A percentile compares a stretch with the other conserved stretches of the same genome.
Conservation (phyloP, 1,140 invertebrate species). For the Pseudoatta argentina region DNA sequence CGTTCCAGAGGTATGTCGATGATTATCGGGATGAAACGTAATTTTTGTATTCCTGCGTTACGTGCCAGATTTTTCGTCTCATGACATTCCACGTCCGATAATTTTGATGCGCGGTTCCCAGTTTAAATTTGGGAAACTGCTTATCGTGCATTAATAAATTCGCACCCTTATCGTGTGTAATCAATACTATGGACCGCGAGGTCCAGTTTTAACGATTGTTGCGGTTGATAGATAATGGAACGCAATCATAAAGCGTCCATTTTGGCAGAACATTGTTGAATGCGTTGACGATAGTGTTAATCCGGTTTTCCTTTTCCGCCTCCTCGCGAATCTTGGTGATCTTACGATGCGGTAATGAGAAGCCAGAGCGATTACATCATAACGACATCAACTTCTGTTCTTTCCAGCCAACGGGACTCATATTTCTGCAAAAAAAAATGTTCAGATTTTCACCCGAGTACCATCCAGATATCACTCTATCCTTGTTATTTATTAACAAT, state of each 20-base stretch:
- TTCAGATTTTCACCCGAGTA: too few species aligned
- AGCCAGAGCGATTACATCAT: slow-evolving; percentile 1
- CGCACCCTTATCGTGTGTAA: background rate
- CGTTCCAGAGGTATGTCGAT: slow-evolving; percentile 59
- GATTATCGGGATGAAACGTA: slow-evolving; percentile 75
- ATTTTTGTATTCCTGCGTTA: slow-evolving; percentile 68
- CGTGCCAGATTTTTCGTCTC: slow-evolving; percentile 59
- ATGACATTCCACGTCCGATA: slow-evolving; percentile 59
- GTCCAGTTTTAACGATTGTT: slow-evolving; percentile 14
- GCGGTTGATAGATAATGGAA: background rate
- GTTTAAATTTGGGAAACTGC: slow-evolving; percentile 48
- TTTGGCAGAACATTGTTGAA: slow-evolving; percentile 10
- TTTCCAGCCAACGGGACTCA: background rate
- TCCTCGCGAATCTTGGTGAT: background rate
- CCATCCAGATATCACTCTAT: too few species aligned
- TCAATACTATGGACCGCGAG: background rate
- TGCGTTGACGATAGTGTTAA: background rate
- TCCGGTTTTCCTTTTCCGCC: background rate
- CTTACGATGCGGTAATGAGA: background rate
- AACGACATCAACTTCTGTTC: slow-evolving; percentile 37
- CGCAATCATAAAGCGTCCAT: slow-evolving; percentile 5
- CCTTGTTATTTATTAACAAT: too few species aligned
- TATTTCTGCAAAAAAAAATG: slow-evolving; percentile 7
- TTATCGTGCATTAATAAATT: slow-evolving; percentile 40
- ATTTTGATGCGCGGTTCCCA: slow-evolving; percentile 55